Evolutionary conservation across 1,140 invertebrate genomes (phyloP).

Genomic region (Leptoteleia sp.): DNA sequence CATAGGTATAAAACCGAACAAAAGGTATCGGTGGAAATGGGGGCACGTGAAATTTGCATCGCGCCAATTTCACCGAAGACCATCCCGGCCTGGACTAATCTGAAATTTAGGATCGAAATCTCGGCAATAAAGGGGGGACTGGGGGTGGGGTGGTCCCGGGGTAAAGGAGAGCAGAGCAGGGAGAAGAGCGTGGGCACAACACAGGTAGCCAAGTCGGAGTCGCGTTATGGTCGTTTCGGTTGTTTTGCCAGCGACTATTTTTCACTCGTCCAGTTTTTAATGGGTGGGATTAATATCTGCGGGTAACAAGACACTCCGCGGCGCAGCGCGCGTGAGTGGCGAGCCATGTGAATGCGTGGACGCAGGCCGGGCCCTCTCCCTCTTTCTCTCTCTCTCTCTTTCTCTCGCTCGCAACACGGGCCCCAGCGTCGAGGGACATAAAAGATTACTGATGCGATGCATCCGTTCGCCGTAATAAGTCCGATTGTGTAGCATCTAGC

Average conservation of each 20-base stretch:
- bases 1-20: no score
- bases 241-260: constrained; percentile 76
- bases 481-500: constrained; percentile 78
- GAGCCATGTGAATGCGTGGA: constrained; percentile 57
- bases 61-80: constrained; percentile 1
- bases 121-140: constrained; percentile 36
- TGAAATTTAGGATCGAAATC: constrained; percentile 32
- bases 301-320: constrained; percentile 80
- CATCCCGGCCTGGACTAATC: constrained; percentile 13
- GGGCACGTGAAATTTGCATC: constrained; percentile 10
- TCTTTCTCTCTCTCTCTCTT: no score
- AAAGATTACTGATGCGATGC: constrained; percentile 80
- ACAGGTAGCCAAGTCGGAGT: constrained; percentile 74
- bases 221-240: constrained; percentile 62
- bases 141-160: no score
- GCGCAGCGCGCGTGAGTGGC: constrained; percentile 62
- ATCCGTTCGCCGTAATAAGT: constrained; percentile 80
- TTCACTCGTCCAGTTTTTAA: constrained; percentile 81
- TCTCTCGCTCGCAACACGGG: no score
- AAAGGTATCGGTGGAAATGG: constrained; percentile 4
- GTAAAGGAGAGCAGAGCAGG: constrained; percentile 42
- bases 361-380: no score
- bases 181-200: constrained; percentile 63
- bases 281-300: constrained; percentile 80
- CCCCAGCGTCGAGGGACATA: constrained; percentile 71